These are phyloP conservation scores for Entosphenus tridentatus DNA, from an alignment of 2,113 vertebrate genomes.

Conservation along the genomic window DNA sequence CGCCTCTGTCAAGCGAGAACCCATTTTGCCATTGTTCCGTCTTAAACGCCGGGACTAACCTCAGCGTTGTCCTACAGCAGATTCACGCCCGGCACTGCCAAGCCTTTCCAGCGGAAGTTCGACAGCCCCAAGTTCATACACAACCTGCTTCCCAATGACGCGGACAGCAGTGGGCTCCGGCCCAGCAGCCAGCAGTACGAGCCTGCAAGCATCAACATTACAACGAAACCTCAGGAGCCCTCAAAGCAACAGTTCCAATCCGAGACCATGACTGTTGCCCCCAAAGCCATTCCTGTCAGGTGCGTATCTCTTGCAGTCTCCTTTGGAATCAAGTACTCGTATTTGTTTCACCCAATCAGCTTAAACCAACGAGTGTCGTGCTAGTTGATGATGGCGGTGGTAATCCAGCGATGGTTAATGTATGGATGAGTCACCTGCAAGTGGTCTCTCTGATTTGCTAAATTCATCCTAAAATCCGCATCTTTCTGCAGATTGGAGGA, in stretches of 20 bases:
- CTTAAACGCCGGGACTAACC: too few relatives aligned
- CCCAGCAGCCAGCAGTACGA: not conserved
- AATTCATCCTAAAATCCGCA: too few relatives aligned
- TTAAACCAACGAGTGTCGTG: too few relatives aligned
- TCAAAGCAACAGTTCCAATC: constrained; percentile 70
- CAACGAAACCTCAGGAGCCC: not conserved
- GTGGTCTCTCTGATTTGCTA: too few relatives aligned
- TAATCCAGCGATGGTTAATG: too few relatives aligned
- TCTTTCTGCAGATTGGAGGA: too few relatives aligned
- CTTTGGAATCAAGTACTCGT: too few relatives aligned
- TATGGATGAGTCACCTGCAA: too few relatives aligned
- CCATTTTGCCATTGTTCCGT: too few relatives aligned
- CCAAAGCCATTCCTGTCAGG: constrained; percentile 85
- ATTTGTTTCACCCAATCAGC: too few relatives aligned
- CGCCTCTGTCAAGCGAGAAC: too few relatives aligned
- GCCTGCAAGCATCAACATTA: not conserved
- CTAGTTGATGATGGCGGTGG: too few relatives aligned
- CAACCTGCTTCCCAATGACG: constrained; percentile 78
- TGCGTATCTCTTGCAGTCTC: constrained; percentile 19
- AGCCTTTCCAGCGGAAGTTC: constrained; percentile 85
- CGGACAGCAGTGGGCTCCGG: constrained; percentile 9
- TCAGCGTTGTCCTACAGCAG: constrained; percentile 18
- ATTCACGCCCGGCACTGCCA: constrained; percentile 43
- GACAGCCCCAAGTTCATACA: constrained; percentile 97
- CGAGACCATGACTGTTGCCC: constrained; percentile 60